These are phyloP conservation scores for Xenentodon cancila DNA, from an alignment of 2,797 vertebrate genomes.

Conservation along the genomic window DNA sequence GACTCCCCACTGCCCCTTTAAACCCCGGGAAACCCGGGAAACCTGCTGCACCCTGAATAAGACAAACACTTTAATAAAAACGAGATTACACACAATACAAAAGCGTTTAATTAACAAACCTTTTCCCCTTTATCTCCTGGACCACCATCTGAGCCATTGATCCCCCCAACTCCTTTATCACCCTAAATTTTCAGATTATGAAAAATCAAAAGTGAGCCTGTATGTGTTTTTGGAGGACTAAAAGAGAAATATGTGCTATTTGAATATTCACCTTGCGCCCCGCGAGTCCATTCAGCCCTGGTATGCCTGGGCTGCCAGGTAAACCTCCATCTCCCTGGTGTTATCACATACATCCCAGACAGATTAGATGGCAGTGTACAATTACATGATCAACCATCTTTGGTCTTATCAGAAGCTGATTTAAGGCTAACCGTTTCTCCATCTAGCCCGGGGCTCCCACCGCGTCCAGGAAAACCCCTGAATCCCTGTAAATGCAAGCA, in stretches of 20 bases:
- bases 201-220: background rate
- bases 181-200: conserved; percentile 76
- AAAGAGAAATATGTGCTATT: background rate
- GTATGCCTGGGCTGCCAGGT: conserved; percentile 80
- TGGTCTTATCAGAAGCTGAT: background rate
- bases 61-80: background rate
- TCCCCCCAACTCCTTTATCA: conserved; percentile 81
- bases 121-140: conserved; percentile 87
- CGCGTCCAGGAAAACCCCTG: conserved; percentile 82
- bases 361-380: background rate
- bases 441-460: conserved; percentile 75
- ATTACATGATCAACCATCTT: background rate
- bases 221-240: background rate
- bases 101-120: conserved; percentile 66
- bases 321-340: conserved; percentile 83
- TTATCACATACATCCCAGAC: background rate
- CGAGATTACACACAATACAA: no score
- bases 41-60: conserved; percentile 82
- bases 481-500: conserved; percentile 79
- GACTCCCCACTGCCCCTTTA: conserved; percentile 84
- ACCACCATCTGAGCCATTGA: conserved; percentile 74
- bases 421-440: conserved; percentile 80
- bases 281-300: conserved; percentile 78
- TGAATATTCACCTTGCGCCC: conserved; percentile 83
- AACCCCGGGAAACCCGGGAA: conserved; percentile 88